Evolutionary conservation across 2,113 vertebrate species (phyloP), one percentile per base, ranked within the genome.

Genomic region (Anseranas semipalmata): DNA sequence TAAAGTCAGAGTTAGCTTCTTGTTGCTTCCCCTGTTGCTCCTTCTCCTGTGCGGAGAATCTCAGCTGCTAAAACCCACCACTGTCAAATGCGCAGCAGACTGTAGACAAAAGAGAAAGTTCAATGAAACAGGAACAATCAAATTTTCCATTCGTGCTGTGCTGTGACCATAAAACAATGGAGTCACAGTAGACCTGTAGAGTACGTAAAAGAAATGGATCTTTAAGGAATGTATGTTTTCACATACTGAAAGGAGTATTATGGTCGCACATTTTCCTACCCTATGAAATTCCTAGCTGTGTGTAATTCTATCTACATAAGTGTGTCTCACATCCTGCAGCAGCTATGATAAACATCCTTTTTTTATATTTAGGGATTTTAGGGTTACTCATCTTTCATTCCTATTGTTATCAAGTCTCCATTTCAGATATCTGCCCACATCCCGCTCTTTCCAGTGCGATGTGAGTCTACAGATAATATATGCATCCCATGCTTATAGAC

Each of bases 371-470:
- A 60, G 50, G 50, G 35, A 90, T 91, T 96, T 96, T 83, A 81
- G 79, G 37, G 82, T 93, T 87, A 84, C 91, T 97, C 92, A 96
- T 97, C 89, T 97, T 97, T 97, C 95, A 97, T 95, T 95, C 96
- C 87, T 95, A 82, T 94, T 67, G 82, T 96, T 97, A 98, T 95
- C 95, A 97, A 96, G 94, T 93, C 96, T 97, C 80, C 90, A 72
- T 77, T 94, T 94, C 76, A 89, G 91, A 35, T 91, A 89, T 48
- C 55, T 85, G 22, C 43, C 83, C 86, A 55, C 76, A 63, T 81
- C 79, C 46, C 67, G 72, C 68, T 93, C 12, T 4, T 93, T 81
- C 46, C 65, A 71, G 32, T 16, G 46, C 43, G 90, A 92, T 50
- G 58, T 55, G 62, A 96, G 71, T 41, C 67, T 62, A 72, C 32